These are phyloP conservation scores for Selene dorsalis DNA, from an alignment of 2,797 vertebrate genomes.

Conservation along the genomic window DNA sequence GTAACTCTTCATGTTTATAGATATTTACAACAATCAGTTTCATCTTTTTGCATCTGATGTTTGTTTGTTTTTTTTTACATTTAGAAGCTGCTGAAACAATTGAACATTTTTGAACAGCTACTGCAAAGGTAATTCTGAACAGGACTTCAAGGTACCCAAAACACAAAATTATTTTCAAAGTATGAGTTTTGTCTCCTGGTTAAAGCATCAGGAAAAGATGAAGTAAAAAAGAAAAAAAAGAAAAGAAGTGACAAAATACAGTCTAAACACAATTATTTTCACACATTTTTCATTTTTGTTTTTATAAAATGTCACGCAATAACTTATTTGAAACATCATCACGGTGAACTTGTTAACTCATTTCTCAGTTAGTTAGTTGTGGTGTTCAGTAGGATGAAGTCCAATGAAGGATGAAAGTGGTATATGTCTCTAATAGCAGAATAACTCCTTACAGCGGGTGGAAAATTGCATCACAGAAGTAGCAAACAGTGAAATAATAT, in stretches of 20 bases:
- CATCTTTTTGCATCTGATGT: not conserved
- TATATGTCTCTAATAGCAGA: constrained; percentile 48
- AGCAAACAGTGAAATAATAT: constrained; percentile 64
- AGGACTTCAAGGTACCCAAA: not conserved
- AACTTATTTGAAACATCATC: constrained; percentile 65
- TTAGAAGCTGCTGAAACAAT: constrained; percentile 3
- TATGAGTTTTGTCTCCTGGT: not conserved
- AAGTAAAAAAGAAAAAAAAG: not conserved
- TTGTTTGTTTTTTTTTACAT: not conserved
- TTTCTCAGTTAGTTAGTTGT: constrained; percentile 55
- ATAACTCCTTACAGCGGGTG: constrained; percentile 45
- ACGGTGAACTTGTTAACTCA: constrained; percentile 57
- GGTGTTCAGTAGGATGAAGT: constrained; percentile 47
- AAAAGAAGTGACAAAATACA: constrained; percentile 35
- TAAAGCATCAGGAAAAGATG: not conserved
- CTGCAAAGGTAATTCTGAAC: not conserved
- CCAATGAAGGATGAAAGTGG: constrained; percentile 56
- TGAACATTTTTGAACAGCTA: not conserved
- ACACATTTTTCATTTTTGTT: constrained; percentile 57
- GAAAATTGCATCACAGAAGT: constrained; percentile 60
- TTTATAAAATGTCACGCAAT: constrained; percentile 63
- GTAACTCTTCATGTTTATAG: constrained; percentile 4
- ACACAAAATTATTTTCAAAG: constrained; percentile 18
- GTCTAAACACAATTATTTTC: constrained; percentile 56
- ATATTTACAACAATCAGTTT: constrained; percentile 22